Evolutionary conservation across 2,888 invertebrate genomes (phyloP).

Genomic region (Idaea dimidiata): DNA sequence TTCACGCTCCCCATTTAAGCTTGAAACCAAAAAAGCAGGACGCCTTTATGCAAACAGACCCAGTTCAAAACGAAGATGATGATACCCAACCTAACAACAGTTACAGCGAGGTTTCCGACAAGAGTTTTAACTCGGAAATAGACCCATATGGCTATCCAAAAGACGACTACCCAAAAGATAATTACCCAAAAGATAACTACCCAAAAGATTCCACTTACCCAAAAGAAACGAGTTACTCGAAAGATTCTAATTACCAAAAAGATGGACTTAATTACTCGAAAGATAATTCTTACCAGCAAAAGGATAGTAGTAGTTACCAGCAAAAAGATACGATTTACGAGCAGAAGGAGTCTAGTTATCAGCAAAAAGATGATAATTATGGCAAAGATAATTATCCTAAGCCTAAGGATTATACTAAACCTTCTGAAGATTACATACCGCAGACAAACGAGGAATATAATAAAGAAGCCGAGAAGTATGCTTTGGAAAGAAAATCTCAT

Average conservation of each 20-base stretch:
- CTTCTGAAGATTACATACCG: conserved; percentile 59
- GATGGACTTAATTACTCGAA: conserved; percentile 7
- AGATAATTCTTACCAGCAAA: conserved; percentile 6
- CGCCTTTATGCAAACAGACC: conserved; percentile 74
- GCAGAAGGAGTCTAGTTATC: conserved; percentile 5
- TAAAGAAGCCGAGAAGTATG: conserved; percentile 70
- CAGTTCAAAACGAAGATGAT: conserved; percentile 59
- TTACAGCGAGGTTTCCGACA: conserved; percentile 49
- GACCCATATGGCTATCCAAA: conserved; percentile 25
- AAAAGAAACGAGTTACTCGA: conserved; percentile 12
- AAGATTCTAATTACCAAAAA: conserved; percentile 3
- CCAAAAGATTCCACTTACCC: conserved; percentile 17
- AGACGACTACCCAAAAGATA: conserved; percentile 12
- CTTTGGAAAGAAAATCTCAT: conserved; percentile 57
- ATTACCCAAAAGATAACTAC: conserved; percentile 13
- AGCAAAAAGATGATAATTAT: conserved; percentile 11
- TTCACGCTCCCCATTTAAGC: conserved; percentile 7
- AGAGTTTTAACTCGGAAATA: conserved; percentile 29
- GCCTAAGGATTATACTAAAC: conserved; percentile 61
- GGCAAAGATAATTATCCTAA: conserved; percentile 37
- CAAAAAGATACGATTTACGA: conserved; percentile 13
- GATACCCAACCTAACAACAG: conserved; percentile 54
- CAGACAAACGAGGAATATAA: conserved; percentile 72
- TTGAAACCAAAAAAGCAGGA: conserved; percentile 67
- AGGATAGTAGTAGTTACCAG: conserved; percentile 8